phyloP scores from a whole-genome alignment of 2,797 vertebrate species.

The Hipposideros larvatus region DNA sequence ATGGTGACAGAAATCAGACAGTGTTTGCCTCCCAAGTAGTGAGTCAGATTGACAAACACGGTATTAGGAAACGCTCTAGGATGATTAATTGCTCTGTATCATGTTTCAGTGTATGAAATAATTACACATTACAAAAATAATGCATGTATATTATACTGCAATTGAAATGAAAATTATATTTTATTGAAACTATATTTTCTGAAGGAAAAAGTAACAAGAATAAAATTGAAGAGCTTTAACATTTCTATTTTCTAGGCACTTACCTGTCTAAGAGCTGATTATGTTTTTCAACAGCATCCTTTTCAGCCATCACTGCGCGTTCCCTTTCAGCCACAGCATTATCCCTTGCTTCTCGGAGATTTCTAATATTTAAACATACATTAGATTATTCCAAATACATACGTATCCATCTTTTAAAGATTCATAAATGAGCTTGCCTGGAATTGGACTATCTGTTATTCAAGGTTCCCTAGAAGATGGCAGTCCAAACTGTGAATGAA shows the following conservation, averaged over 20 bases:
- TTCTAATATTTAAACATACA: conserved; percentile 88
- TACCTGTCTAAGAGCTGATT: conserved; percentile 97
- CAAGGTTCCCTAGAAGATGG: not conserved
- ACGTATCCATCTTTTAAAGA: conserved; percentile 47
- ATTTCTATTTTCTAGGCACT: conserved; percentile 84
- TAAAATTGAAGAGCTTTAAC: not conserved
- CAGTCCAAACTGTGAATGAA: not conserved
- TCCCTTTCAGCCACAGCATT: conserved; percentile 95
- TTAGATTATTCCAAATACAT: conserved; percentile 67
- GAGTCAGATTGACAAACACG: not conserved
- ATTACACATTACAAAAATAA: not conserved
- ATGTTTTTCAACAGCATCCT: conserved; percentile 93
- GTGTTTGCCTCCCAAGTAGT: not conserved
- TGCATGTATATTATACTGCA: not conserved
- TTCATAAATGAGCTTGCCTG: not conserved
- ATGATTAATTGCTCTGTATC: not conserved
- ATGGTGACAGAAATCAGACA: not conserved
- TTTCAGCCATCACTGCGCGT: conserved; percentile 92
- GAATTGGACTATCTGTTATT: not conserved
- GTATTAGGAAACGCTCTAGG: not conserved
- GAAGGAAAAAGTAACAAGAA: not conserved
- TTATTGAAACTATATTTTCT: conserved; percentile 16
- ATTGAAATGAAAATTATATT: conserved; percentile 53
- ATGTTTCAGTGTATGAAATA: not conserved
- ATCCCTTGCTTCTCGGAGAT: conserved; percentile 96